These are phyloP conservation scores for Lethenteron camtschaticum DNA, from an alignment of 2,113 vertebrate genomes.

Conservation along the genomic window DNA sequence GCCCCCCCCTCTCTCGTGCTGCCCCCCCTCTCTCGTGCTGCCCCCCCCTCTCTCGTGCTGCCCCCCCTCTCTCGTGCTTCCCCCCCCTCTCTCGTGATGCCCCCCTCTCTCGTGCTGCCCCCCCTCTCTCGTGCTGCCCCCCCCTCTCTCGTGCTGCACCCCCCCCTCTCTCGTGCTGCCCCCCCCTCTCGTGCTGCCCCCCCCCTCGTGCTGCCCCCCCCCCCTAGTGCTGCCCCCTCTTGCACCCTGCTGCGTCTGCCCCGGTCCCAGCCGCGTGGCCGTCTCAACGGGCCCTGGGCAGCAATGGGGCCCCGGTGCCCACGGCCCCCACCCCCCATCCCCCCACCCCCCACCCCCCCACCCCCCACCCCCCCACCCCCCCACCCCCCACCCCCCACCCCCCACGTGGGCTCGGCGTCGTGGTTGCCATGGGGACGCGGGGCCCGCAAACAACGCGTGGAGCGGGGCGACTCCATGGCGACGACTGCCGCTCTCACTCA, in stretches of 20 bases:
- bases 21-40: conserved; percentile 7
- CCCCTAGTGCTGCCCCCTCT: neutral
- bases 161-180: too few relatives aligned
- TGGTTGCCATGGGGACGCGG: neutral
- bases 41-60: conserved; percentile 11
- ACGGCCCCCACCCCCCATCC: neutral
- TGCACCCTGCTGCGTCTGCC: neutral
- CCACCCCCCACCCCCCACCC: neutral
- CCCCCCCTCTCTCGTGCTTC: neutral
- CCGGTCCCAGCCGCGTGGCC: neutral
- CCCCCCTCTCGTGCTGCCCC: neutral
- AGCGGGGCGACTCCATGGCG: too few relatives aligned
- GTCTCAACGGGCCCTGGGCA: neutral
- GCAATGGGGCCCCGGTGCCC: neutral
- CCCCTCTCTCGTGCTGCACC: too few relatives aligned
- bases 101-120: too few relatives aligned
- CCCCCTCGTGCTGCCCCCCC: conserved; percentile 12
- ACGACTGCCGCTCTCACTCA: too few relatives aligned
- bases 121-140: too few relatives aligned
- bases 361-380: neutral
- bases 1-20: conserved; percentile 4
- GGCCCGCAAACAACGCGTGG: too few relatives aligned
- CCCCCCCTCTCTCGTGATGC: conserved; percentile 10
- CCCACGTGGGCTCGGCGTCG: neutral
- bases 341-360: neutral